Percentiles rank a stretch among this genome's conserved stretches.
Conservation (phyloP, 2,888 invertebrate genomes). For the Taphrorychus bicolor region DNA sequence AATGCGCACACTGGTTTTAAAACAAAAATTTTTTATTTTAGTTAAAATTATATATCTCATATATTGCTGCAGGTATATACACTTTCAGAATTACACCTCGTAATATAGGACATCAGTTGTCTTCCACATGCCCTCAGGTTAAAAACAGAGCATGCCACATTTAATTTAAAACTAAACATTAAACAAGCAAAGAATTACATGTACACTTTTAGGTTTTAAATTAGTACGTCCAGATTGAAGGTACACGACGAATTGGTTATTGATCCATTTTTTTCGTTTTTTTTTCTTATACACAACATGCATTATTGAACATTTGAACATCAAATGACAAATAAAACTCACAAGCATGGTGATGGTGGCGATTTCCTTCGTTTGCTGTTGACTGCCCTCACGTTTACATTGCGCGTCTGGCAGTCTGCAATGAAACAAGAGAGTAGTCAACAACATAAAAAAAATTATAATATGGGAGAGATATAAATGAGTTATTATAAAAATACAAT, state of each 20-base stretch:
- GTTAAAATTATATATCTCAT: no score
- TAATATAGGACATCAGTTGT: background rate
- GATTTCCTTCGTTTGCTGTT: slow-evolving; percentile 72
- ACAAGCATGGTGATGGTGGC: slow-evolving; percentile 70
- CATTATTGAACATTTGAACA: slow-evolving; percentile 46
- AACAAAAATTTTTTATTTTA: no score
- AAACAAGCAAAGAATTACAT: background rate
- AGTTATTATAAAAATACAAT: background rate
- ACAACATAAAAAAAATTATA: slow-evolving; percentile 49
- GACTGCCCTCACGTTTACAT: slow-evolving; percentile 77
- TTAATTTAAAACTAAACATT: background rate
- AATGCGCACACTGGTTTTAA: no score
- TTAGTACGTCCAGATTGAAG: no score
- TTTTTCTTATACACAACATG: background rate
- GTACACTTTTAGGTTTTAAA: background rate
- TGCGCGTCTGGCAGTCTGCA: slow-evolving; percentile 79
- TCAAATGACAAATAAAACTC: slow-evolving; percentile 64
- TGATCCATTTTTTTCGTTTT: no score
- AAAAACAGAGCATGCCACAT: background rate
- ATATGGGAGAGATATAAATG: background rate
- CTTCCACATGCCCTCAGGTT: background rate
- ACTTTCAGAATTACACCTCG: no score
- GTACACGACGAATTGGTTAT: no score
- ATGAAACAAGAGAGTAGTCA: slow-evolving; percentile 71
- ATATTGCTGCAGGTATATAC: no score